These are phyloP conservation scores for Cyphomyrus plagiostoma DNA, from an alignment of 2,113 vertebrate genomes.

Conservation along the genomic window DNA sequence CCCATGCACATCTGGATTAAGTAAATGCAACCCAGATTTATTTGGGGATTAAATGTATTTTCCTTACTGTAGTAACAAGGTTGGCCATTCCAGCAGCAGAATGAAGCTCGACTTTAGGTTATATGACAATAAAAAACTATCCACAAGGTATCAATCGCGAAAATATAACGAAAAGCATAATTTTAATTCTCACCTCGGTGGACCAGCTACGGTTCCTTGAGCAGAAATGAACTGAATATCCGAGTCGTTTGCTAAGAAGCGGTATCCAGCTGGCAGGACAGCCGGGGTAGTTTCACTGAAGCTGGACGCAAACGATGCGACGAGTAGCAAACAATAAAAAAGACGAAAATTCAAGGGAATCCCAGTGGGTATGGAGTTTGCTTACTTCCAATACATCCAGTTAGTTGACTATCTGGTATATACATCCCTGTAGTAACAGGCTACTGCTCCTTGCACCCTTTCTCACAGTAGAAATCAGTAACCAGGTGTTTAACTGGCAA, in stretches of 20 bases:
- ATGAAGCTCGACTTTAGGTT: not conserved
- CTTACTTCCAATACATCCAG: not conserved
- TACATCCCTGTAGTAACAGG: not conserved
- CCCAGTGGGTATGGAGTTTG: not conserved
- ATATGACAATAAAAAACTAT: not conserved
- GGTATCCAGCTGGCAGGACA: not conserved
- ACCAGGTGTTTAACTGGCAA: slow-evolving; percentile 2
- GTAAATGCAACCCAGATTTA: not conserved
- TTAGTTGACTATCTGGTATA: not conserved
- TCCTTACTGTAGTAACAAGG: not conserved
- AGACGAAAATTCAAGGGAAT: not conserved
- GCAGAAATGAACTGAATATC: not conserved
- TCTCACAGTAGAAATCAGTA: not conserved
- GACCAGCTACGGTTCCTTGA: not conserved
- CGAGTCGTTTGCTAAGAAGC: not conserved
- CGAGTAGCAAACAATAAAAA: not conserved
- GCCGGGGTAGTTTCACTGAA: not conserved
- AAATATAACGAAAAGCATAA: not conserved
- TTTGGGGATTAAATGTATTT: not conserved
- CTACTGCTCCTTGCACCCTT: not conserved
- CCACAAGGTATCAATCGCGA: not conserved
- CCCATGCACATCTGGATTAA: slow-evolving; percentile 6
- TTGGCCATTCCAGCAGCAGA: not conserved
- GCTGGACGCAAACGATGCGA: not conserved
- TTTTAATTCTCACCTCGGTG: slow-evolving; percentile 13